Evolutionary conservation across 2,797 vertebrate genomes (phyloP).

Genomic region (Neoniphon sammara): DNA sequence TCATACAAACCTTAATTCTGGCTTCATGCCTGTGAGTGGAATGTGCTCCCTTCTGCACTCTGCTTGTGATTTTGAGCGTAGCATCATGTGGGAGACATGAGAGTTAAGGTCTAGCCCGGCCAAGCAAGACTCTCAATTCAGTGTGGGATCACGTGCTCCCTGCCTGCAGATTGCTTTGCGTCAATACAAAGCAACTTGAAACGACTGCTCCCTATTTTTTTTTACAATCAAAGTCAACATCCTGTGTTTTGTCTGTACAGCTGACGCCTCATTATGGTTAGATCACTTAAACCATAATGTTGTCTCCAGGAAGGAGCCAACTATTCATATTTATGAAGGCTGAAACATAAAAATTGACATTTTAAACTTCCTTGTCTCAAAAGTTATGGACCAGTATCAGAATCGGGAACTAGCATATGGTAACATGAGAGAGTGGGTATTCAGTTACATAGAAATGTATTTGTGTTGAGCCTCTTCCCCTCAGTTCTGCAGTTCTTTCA

Average conservation of each 20-base stretch:
- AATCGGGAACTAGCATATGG: constrained; percentile 45
- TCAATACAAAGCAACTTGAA: constrained; percentile 67
- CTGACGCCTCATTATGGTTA: constrained; percentile 79
- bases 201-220: constrained; percentile 61
- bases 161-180: constrained; percentile 59
- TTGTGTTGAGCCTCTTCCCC: not conserved
- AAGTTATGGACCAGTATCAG: constrained; percentile 65
- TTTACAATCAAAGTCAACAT: constrained; percentile 79
- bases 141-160: constrained; percentile 50
- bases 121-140: constrained; percentile 39
- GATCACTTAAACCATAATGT: constrained; percentile 81
- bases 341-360: constrained; percentile 79
- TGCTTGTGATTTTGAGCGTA: constrained; percentile 15
- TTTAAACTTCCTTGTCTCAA: constrained; percentile 73
- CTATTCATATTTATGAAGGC: constrained; percentile 71
- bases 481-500: constrained; percentile 14
- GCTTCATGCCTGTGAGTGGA: constrained; percentile 10
- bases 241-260: constrained; percentile 76
- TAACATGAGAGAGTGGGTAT: constrained; percentile 18
- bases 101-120: not conserved
- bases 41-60: constrained; percentile 14
- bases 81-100: constrained; percentile 6
- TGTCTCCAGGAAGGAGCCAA: constrained; percentile 73
- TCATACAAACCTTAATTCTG: constrained; percentile 44
- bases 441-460: constrained; percentile 30